Conservation (phyloP, 2,888 invertebrate species). For the Lingula anatina region DNA sequence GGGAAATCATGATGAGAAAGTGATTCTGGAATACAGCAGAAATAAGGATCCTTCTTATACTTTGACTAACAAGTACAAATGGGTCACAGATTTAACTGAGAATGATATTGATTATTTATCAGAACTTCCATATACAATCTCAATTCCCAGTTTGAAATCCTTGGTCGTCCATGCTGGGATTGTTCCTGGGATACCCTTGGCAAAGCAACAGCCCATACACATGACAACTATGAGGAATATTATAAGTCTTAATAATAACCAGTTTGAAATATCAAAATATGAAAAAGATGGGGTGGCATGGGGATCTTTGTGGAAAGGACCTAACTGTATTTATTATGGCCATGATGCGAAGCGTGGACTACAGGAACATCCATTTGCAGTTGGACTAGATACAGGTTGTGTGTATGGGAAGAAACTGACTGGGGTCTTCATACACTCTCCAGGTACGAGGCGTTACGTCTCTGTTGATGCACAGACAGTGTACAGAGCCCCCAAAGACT, state of each 20-base stretch:
- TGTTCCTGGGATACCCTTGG: constrained; percentile 35
- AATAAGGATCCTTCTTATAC: constrained; percentile 12
- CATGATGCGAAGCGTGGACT: constrained; percentile 47
- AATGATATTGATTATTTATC: constrained; percentile 36
- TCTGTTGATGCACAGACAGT: too few species aligned
- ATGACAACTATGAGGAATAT: constrained; percentile 48
- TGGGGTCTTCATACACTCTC: constrained; percentile 28
- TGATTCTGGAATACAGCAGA: constrained; percentile 25
- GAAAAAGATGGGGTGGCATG: constrained; percentile 35
- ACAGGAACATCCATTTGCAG: constrained; percentile 35
- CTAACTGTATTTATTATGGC: constrained; percentile 51
- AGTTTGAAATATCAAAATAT: constrained; percentile 17
- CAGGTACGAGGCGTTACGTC: too few species aligned
- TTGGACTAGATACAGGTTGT: constrained; percentile 52
- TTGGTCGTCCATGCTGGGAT: constrained; percentile 49
- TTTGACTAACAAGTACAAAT: constrained; percentile 26
- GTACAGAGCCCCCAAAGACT: too few species aligned
- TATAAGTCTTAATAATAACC: too few species aligned
- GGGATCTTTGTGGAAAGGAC: constrained; percentile 46
- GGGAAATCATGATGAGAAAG: constrained; percentile 48
- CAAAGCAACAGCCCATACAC: constrained; percentile 26
- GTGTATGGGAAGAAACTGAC: constrained; percentile 44
- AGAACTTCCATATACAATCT: constrained; percentile 47
- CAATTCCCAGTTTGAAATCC: constrained; percentile 35
- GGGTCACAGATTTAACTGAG: constrained; percentile 32